A percentile compares a stretch with the other conserved stretches of the same genome.
These are phyloP conservation scores for Progne subis DNA, from an alignment of 2,113 vertebrate genomes.

Conservation along the genomic window DNA sequence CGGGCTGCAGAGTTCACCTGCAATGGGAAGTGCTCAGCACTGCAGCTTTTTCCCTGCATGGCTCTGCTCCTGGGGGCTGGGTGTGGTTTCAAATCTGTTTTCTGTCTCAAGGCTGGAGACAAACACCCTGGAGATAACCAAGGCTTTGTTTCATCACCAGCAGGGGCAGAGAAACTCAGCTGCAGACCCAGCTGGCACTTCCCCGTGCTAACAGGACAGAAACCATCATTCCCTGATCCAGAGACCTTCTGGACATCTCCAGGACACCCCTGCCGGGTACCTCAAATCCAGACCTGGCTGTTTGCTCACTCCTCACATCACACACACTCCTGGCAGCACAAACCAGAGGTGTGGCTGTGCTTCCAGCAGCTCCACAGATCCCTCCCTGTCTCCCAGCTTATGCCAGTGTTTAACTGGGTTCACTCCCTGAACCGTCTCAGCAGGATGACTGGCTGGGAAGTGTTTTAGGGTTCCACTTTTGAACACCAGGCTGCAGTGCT, in stretches of 20 bases:
- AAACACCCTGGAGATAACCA: background rate
- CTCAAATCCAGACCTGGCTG: background rate
- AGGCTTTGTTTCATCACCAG: background rate
- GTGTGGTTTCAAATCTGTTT: background rate
- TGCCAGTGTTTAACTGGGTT: background rate
- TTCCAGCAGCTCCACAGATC: background rate
- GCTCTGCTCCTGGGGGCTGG: background rate
- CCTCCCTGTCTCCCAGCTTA: background rate
- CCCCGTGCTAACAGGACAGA: background rate
- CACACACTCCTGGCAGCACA: background rate
- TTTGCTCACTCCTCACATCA: background rate
- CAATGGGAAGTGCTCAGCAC: background rate
- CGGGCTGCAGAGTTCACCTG: background rate
- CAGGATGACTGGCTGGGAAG: fast-evolving
- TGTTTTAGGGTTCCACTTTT: background rate
- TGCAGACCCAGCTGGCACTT: background rate
- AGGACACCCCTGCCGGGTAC: background rate
- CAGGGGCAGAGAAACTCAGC: background rate
- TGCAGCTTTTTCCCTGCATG: background rate
- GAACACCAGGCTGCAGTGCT: background rate
- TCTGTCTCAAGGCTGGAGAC: background rate
- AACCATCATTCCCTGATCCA: background rate
- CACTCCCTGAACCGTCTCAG: background rate
- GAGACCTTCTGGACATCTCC: background rate
- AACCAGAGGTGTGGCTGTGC: background rate